Base-by-base conservation (phyloP, 2,113 vertebrate genomes). In the Pituophis catenifer region DNA sequence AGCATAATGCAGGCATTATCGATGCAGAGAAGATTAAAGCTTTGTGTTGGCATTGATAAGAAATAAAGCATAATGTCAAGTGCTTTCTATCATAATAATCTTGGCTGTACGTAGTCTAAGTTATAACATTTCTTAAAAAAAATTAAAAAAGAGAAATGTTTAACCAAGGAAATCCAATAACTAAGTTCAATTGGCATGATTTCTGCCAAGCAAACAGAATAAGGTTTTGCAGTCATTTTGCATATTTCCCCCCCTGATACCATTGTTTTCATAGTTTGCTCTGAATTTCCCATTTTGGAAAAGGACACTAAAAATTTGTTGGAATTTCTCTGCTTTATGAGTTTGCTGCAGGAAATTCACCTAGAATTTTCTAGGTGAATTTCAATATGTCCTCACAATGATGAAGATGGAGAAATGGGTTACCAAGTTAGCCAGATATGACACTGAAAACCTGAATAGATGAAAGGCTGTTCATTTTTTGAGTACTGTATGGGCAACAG, bases 21-120 rank as follows among this genome's bases (percentile, higher is more conserved):
- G 94, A 88, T 95, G 52, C 92, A 65, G 91, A 89, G 70, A 59
- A 94, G 86, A 96, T 54, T 89, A 91, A 94, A 93, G 0, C 0
- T 93, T 89, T 92, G 91, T 94, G 86, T 95, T 96, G 96, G 95
- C 70, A 96, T 4, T 90, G 93, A 95, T 17, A 94, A 93, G 92
- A 48, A 88, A 94, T 92, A 96, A 94, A 90, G 86, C 93, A 95
- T 3, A 19, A 1, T 75, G 95, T 93, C 95, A 89, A 91, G 93
- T 8, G 92, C 92, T 94, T 38, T 88, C 50, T 59, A 19, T 85
- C 17, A 85, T 44, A 85, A 58, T 57, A n/a, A 57, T 48, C 53
- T 48, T 19, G 53, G 7, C 17, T 81, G 23, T 48, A 29, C 8
- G 48, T 19, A 59, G 3, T 48, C 54, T 9, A 29, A 44, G 11